These are phyloP conservation scores for Zoanthus sociatus DNA, from an alignment of 92 coral and sea anemone genomes.

Conservation along the genomic window DNA sequence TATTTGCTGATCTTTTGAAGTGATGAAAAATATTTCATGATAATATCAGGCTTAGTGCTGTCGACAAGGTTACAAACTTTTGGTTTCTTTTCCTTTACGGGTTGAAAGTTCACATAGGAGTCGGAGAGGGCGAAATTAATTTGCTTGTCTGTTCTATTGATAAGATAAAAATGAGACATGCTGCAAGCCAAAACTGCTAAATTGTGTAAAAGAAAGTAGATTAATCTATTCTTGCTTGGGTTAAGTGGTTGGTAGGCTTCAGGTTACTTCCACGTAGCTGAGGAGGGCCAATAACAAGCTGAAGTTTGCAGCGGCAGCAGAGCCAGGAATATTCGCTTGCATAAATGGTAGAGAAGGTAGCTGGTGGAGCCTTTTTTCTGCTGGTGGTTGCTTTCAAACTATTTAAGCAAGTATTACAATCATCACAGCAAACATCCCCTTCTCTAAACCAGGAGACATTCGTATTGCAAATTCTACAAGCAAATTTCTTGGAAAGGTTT, in stretches of 20 bases:
- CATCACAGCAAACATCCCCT: conserved; percentile 3
- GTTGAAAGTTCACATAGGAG: too few species aligned
- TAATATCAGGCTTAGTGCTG: conserved; percentile 23
- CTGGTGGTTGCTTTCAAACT: conserved; percentile 23
- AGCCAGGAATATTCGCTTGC: conserved; percentile 16
- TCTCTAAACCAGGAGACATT: conserved; percentile 3
- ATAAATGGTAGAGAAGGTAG: conserved; percentile 2
- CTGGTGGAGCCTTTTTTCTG: not conserved
- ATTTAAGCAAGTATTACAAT: not conserved
- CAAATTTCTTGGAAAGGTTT: too few species aligned
- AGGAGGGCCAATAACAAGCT: not conserved
- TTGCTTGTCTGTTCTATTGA: not conserved
- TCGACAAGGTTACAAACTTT: not conserved
- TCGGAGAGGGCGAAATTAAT: too few species aligned
- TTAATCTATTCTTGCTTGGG: not conserved
- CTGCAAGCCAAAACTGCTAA: not conserved
- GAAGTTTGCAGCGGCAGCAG: conserved; percentile 47
- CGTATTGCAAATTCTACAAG: not conserved
- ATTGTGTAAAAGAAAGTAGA: not conserved
- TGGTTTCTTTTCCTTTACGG: too few species aligned
- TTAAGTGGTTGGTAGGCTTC: not conserved
- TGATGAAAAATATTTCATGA: not conserved
- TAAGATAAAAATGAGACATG: not conserved
- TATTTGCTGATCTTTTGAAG: conserved; percentile 1
- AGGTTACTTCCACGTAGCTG: conserved; percentile 7